Conservation (phyloP, 2,888 invertebrate genomes). For the Heterodera filipjevi region DNA sequence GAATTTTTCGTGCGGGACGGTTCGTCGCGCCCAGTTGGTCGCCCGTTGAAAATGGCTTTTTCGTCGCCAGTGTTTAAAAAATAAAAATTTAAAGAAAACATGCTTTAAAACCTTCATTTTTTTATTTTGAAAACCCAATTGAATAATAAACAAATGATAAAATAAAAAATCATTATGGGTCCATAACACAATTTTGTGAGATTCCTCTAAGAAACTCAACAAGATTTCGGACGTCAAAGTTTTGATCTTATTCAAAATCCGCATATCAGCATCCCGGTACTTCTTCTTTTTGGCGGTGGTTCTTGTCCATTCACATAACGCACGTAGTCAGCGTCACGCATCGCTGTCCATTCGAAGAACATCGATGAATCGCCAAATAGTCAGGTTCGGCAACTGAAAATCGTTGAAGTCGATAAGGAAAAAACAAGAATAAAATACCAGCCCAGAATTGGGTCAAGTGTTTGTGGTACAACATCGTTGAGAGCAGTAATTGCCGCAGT, state of each 20-base stretch:
- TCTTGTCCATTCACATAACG: constrained; percentile 28
- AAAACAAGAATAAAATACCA: constrained; percentile 21
- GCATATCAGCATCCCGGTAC: constrained; percentile 17
- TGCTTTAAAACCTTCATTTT: too few relatives aligned
- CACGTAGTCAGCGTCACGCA: constrained; percentile 27
- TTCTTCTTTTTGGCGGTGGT: constrained; percentile 22
- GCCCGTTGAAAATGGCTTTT: too few relatives aligned
- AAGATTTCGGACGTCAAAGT: constrained; percentile 19
- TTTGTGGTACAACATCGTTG: not conserved
- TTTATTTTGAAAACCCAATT: too few relatives aligned
- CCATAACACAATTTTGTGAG: constrained; percentile 15
- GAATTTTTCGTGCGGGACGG: too few relatives aligned
- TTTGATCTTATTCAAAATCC: constrained; percentile 17
- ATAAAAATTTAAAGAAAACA: too few relatives aligned
- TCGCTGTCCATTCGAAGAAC: constrained; percentile 24
- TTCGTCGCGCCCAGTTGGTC: too few relatives aligned
- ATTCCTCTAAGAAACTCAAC: constrained; percentile 30
- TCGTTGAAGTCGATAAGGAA: constrained; percentile 27
- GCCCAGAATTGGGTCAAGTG: constrained; percentile 13
- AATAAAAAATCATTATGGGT: too few relatives aligned
- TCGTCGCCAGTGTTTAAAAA: too few relatives aligned
- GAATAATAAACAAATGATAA: too few relatives aligned
- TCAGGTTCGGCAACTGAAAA: constrained; percentile 28
- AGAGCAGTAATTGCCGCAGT: constrained; percentile 8
- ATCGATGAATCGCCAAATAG: constrained; percentile 34